Base-by-base conservation (phyloP, 2,888 invertebrate species). In the Zaprionus bogoriensis region DNA sequence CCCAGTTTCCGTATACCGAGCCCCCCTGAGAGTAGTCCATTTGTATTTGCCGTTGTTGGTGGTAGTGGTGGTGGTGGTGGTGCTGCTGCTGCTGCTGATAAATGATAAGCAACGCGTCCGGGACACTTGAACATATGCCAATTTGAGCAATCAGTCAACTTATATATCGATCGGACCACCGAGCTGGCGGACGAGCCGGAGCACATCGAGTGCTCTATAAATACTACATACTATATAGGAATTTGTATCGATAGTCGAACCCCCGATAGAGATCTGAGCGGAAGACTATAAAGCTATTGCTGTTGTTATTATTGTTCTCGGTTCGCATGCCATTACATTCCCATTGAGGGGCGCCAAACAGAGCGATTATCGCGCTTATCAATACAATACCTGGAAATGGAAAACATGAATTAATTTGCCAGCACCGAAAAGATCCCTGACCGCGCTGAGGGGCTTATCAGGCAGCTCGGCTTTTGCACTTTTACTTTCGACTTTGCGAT, bases 81-180 rank as follows among this genome's bases (percentile, higher is more conserved):
- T 25, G 19, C 27, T 53, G 28, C 27, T 48, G 1, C 28, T 9
- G 3, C 25, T 20, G 50, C 61, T 66, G 61, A 69, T 74, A 53
- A 74, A 30, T 59, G 70, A 74, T 73, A 74, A 73, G 72, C 69
- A 5, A 60, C 39, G 46, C 32, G 70, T 74, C 54, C 54, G 52
- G 54, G 39, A 54, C 58, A 62, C 70, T 73, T 62, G 59, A 74
- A 74, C 63, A 66, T 57, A 55, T 62, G 58, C 74, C 74, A 66
- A 54, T 69, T 66, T 60, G 60, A 51, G 52, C 59, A 69, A 71
- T 71, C 60, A 60, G 38, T 23, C 66, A 42, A 19, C 23, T 32
- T 36, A 5, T 28, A 28, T 39, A 50, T 57, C 52, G 47, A 59
- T 55, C 47, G 41, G 32, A 36, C 17, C 32, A 36, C 7, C 32